Conservation (phyloP, 1,140 invertebrate genomes). For the Macrotrachela quadricornifera region DNA sequence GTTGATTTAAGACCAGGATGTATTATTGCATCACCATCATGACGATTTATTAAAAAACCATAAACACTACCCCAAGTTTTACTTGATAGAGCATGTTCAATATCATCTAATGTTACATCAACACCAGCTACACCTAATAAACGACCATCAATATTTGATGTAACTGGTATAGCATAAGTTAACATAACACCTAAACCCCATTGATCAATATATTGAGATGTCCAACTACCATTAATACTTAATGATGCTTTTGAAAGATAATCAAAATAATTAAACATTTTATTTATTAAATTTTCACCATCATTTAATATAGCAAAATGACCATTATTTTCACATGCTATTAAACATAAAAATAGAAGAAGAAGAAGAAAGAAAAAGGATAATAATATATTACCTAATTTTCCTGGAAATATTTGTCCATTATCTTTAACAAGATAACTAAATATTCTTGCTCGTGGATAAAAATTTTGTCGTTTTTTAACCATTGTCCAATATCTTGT, state of each 20-base stretch:
- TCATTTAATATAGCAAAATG: constrained; percentile 24
- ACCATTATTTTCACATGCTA: constrained; percentile 14
- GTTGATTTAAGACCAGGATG: constrained; percentile 30
- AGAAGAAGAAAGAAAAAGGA: background rate
- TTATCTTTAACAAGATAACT: constrained; percentile 31
- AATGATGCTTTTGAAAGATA: constrained; percentile 27
- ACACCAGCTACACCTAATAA: constrained; percentile 31
- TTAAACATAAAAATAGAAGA: background rate
- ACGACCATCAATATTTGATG: constrained; percentile 15
- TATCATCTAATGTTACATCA: constrained; percentile 32
- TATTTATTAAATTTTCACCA: constrained; percentile 31
- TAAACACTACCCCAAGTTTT: constrained; percentile 32
- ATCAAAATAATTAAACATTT: constrained; percentile 32
- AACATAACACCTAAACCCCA: constrained; percentile 30
- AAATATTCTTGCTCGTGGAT: constrained; percentile 28
- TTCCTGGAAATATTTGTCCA: constrained; percentile 29
- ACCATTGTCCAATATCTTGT: constrained; percentile 26
- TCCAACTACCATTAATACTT: constrained; percentile 27
- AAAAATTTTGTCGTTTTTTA: constrained; percentile 17
- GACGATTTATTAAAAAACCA: constrained; percentile 31
- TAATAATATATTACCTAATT: constrained; percentile 11
- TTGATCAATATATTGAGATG: constrained; percentile 30
- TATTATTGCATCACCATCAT: constrained; percentile 29
- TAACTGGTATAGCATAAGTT: constrained; percentile 28
- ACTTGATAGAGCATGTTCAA: constrained; percentile 29